Conservation (phyloP, 2,888 invertebrate genomes). For the Steromphala cineraria region DNA sequence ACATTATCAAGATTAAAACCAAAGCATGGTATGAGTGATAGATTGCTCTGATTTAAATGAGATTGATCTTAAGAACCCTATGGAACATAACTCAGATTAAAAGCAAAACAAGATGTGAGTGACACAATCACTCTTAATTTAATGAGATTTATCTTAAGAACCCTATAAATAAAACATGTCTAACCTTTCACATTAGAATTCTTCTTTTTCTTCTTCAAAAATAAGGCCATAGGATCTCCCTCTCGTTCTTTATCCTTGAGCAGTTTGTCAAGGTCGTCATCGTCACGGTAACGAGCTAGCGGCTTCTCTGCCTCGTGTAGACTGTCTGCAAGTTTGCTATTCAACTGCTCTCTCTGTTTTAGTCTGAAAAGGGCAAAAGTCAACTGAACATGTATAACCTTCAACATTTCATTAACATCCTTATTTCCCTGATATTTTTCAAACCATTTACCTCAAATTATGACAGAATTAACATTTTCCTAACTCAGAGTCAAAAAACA, state of each 20-base stretch:
- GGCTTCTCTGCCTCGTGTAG: slow-evolving; percentile 92
- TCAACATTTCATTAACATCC: no score
- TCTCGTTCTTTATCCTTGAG: slow-evolving; percentile 82
- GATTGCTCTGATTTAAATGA: no score
- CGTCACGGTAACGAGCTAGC: slow-evolving; percentile 90
- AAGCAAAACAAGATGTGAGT: not conserved
- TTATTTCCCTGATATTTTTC: no score
- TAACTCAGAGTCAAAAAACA: no score
- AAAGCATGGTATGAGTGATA: not conserved
- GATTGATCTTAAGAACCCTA: no score
- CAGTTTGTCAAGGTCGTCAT: slow-evolving; percentile 88
- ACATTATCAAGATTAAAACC: no score
- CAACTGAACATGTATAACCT: no score
- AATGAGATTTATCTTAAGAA: no score
- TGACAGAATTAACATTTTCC: no score
- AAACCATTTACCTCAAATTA: no score
- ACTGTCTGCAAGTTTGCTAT: slow-evolving; percentile 83
- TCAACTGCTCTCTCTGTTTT: slow-evolving; percentile 84
- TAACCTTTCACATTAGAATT: slow-evolving; percentile 33
- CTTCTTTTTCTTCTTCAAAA: slow-evolving; percentile 82
- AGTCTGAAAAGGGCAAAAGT: slow-evolving; percentile 47
- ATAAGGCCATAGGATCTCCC: slow-evolving; percentile 96
- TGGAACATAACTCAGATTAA: no score
- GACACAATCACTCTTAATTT: no score
- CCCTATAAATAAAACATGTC: not conserved